Conservation (phyloP, 2,113 vertebrate genomes). For the Tachysurus vachellii region DNA sequence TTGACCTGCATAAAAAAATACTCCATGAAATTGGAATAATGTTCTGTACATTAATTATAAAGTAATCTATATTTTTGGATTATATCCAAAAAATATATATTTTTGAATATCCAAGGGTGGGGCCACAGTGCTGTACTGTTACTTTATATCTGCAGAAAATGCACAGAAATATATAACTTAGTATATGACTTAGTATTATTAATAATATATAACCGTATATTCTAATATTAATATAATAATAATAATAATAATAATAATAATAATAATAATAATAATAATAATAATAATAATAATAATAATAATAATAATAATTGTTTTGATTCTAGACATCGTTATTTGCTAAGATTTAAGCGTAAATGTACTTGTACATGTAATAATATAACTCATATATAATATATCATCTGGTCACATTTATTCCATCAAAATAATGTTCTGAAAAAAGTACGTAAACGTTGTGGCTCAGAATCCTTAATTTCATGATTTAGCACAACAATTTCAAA, state of each 20-base stretch:
- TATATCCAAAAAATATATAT: no score
- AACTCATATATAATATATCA: no score
- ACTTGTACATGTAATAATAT: background rate
- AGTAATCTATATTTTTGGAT: no score
- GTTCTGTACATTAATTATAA: background rate
- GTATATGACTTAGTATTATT: no score
- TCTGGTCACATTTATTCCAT: constrained; percentile 4
- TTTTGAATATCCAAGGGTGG: no score
- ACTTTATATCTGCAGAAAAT: no score
- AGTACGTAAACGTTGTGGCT: background rate
- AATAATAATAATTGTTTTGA: background rate
- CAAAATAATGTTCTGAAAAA: background rate
- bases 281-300: background rate
- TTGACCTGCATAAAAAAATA: background rate
- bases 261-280: background rate
- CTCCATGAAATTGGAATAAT: background rate
- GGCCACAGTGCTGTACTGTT: no score
- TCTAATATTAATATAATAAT: no score
- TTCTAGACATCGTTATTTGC: background rate
- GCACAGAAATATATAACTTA: no score
- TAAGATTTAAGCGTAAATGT: background rate
- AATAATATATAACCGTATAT: no score
- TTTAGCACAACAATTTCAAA: constrained; percentile 43
- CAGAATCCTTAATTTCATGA: constrained; percentile 35
- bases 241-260: background rate